Percentiles rank a stretch among this genome's conserved stretches.
phyloP scores from a whole-genome alignment of 2,797 vertebrate species.

The Girardinus metallicus region DNA sequence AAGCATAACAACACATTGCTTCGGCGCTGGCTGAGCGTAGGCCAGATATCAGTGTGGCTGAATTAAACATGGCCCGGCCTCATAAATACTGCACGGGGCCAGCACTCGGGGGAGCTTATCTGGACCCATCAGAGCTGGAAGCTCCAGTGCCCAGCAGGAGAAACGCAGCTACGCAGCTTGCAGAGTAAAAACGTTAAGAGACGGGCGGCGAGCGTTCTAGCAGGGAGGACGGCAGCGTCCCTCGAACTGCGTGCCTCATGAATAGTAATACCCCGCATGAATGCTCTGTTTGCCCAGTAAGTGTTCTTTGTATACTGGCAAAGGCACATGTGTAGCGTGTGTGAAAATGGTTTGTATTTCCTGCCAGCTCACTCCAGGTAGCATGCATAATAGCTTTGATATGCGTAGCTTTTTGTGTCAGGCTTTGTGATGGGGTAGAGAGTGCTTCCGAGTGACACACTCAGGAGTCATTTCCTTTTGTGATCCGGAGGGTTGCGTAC shows the following conservation, averaged over 20 bases:
- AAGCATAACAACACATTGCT: conserved; percentile 52
- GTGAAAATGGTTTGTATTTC: conserved; percentile 68
- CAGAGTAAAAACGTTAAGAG: conserved; percentile 67
- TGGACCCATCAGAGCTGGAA: conserved; percentile 71
- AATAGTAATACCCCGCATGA: conserved; percentile 75
- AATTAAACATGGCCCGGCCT: conserved; percentile 82
- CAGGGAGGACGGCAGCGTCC: conserved; percentile 54
- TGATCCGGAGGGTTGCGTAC: conserved; percentile 18
- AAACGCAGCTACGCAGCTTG: conserved; percentile 73
- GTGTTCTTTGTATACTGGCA: conserved; percentile 69
- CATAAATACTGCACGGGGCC: conserved; percentile 80
- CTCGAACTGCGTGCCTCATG: conserved; percentile 67
- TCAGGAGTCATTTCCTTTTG: conserved; percentile 33
- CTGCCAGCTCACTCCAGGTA: conserved; percentile 71
- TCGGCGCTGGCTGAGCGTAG: conserved; percentile 65
- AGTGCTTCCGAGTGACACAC: conserved; percentile 24
- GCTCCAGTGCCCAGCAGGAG: conserved; percentile 76
- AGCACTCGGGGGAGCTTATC: conserved; percentile 72
- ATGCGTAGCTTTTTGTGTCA: conserved; percentile 40
- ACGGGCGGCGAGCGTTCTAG: conserved; percentile 47
- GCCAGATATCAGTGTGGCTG: conserved; percentile 76
- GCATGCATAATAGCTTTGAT: conserved; percentile 69
- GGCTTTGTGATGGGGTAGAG: conserved; percentile 29
- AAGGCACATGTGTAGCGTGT: conserved; percentile 50
- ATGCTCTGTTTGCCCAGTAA: conserved; percentile 69